Evolutionary conservation across 2,113 vertebrate genomes (phyloP).

Genomic region (Serilophus lunatus): DNA sequence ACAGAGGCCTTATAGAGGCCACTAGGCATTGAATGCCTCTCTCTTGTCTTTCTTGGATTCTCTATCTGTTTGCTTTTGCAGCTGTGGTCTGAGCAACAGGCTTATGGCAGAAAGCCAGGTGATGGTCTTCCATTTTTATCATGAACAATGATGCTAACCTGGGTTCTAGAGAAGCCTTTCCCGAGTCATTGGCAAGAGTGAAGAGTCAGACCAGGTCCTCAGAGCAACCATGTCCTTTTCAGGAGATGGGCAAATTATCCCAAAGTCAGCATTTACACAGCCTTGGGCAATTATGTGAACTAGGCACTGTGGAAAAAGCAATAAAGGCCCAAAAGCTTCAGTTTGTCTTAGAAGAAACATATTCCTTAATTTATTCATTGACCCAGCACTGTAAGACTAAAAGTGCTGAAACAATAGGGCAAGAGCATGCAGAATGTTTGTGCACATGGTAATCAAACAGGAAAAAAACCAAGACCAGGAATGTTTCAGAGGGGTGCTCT

Average conservation of each 20-base stretch:
- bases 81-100: conserved; percentile 13
- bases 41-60: background rate
- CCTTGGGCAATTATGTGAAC: background rate
- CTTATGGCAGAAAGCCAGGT: background rate
- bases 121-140: background rate
- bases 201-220: conserved; percentile 1
- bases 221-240: background rate
- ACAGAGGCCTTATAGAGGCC: background rate
- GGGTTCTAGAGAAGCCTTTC: background rate
- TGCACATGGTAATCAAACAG: background rate
- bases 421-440: background rate
- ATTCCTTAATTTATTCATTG: background rate
- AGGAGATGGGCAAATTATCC: background rate
- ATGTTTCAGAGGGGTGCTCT: background rate
- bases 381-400: conserved; percentile 1
- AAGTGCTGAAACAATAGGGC: conserved; percentile 31
- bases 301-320: background rate
- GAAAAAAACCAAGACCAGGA: background rate
- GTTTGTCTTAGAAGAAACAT: background rate
- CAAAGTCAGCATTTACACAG: background rate
- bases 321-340: background rate
- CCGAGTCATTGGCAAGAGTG: background rate
- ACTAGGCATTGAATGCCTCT: background rate
- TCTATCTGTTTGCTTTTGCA: conserved; percentile 33
- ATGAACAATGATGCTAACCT: background rate